Conservation (phyloP, 2,113 vertebrate genomes). For the Brienomyrus brachyistius region DNA sequence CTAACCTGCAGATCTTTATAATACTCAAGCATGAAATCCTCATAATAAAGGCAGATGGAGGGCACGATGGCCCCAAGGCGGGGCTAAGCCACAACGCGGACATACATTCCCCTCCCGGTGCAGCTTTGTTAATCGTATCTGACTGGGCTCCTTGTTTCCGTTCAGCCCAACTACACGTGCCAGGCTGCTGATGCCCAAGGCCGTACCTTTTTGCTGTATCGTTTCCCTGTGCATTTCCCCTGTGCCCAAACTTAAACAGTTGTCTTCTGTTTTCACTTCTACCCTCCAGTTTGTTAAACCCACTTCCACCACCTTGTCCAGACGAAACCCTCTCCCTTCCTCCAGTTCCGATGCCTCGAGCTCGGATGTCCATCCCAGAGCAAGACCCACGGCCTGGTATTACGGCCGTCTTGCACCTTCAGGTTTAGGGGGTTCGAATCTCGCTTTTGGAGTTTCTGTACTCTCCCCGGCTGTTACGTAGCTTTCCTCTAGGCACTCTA, state of each 20-base stretch:
- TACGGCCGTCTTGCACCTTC: neutral
- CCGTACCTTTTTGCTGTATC: neutral
- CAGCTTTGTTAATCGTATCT: neutral
- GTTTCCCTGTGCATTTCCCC: neutral
- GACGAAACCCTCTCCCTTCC: neutral
- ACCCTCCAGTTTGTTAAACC: neutral
- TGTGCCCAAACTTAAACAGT: neutral
- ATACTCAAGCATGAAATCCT: neutral
- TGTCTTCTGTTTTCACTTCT: neutral
- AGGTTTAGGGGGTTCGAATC: neutral
- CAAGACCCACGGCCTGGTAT: neutral
- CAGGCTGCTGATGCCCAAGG: neutral
- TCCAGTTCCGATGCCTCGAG: too few relatives aligned
- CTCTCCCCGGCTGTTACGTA: neutral
- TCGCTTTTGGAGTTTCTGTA: neutral
- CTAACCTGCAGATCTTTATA: constrained; percentile 2
- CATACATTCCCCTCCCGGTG: neutral
- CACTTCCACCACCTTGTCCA: neutral
- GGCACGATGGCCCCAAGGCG: neutral
- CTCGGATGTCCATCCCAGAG: neutral
- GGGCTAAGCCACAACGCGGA: neutral
- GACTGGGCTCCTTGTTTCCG: neutral
- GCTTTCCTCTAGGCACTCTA: neutral
- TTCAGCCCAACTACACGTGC: neutral
- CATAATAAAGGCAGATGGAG: neutral